A percentile compares a stretch with the other conserved stretches of the same genome.
These are phyloP conservation scores for Petrocephalus zakoni DNA, from an alignment of 2,113 vertebrate genomes.

Conservation along the genomic window DNA sequence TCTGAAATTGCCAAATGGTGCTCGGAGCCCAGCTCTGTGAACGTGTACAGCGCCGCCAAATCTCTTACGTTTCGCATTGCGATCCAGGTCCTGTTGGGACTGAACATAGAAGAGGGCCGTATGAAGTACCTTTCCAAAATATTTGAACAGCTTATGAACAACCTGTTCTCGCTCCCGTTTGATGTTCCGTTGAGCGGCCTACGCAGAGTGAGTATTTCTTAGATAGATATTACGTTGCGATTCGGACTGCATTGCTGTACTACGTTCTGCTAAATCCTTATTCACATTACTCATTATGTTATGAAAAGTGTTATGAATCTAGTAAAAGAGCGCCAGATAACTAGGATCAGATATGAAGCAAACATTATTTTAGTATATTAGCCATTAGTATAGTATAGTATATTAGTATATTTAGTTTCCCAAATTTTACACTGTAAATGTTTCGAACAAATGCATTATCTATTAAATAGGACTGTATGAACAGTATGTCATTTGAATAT, in stretches of 20 bases:
- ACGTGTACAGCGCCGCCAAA: constrained; percentile 77
- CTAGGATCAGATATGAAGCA: neutral
- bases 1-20: constrained; percentile 84
- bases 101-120: constrained; percentile 74
- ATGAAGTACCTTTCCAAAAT: constrained; percentile 70
- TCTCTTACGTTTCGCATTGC: constrained; percentile 89
- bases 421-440: neutral
- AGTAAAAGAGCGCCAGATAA: neutral
- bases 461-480: neutral
- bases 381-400: too few species aligned
- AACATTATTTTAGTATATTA: neutral
- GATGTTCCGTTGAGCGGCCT: constrained; percentile 88
- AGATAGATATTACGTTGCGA: neutral
- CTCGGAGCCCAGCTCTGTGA: constrained; percentile 58
- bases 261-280: neutral
- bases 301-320: neutral
- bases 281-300: neutral
- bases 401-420: neutral
- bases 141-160: constrained; percentile 92
- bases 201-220: constrained; percentile 72
- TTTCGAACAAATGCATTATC: neutral
- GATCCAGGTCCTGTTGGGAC: constrained; percentile 75
- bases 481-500: neutral
- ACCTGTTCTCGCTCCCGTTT: constrained; percentile 90
- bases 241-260: neutral